Evolutionary conservation across 1,140 invertebrate species (phyloP).

Genomic region (Aphaenogaster ashmeadi): DNA sequence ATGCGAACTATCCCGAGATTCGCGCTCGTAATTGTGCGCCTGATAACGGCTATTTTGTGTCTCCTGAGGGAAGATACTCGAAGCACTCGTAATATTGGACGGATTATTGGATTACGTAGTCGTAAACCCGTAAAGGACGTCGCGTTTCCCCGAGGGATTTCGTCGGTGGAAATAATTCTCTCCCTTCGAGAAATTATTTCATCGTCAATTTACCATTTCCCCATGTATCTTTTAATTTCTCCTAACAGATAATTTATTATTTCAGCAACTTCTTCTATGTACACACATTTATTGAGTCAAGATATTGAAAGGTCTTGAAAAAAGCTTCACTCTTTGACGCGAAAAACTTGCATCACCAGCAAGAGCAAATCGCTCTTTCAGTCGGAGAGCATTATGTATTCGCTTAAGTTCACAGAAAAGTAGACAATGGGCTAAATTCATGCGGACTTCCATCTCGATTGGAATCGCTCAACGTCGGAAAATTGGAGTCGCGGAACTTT

Average conservation of each 20-base stretch:
- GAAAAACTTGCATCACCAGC: constrained; percentile 16
- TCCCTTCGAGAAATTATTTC: constrained; percentile 32
- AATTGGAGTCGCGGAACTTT: constrained; percentile 23
- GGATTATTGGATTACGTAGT: constrained; percentile 59
- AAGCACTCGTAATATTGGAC: constrained; percentile 54
- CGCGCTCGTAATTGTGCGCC: constrained; percentile 42
- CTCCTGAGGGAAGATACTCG: constrained; percentile 46
- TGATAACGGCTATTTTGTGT: constrained; percentile 62
- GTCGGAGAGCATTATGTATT: constrained; percentile 41
- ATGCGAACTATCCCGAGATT: constrained; percentile 43
- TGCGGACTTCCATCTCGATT: constrained; percentile 27
- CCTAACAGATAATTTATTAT: neutral
- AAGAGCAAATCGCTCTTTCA: constrained; percentile 42
- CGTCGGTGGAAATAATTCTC: constrained; percentile 32
- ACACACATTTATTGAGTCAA: neutral
- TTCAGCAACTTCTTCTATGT: neutral
- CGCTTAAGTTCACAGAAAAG: constrained; percentile 40
- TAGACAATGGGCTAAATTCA: constrained; percentile 54
- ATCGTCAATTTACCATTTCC: constrained; percentile 4
- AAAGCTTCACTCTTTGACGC: constrained; percentile 4
- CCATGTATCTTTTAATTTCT: neutral
- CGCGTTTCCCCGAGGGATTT: constrained; percentile 13
- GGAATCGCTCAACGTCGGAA: constrained; percentile 25
- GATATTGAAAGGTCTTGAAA: neutral
- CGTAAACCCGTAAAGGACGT: constrained; percentile 45